Evolutionary conservation across 2,888 invertebrate genomes (phyloP).

Genomic region (Drosophila setosimentum): DNA sequence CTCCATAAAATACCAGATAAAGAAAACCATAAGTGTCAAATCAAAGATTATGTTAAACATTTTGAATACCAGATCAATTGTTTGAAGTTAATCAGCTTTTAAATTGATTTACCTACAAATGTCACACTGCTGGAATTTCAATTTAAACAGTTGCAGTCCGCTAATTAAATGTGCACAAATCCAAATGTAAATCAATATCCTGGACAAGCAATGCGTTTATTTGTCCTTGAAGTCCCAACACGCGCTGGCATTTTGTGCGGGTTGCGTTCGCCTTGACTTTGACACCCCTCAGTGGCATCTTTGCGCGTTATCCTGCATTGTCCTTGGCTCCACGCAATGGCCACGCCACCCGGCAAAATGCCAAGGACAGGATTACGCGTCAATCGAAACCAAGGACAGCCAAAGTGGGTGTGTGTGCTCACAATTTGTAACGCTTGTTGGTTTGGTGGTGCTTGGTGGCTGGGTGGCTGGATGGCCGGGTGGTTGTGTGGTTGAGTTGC

Average conservation of each 20-base stretch:
- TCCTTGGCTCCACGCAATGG: constrained; percentile 61
- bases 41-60: background rate
- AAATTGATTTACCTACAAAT: background rate
- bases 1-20: background rate
- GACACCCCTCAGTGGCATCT: constrained; percentile 59
- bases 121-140: constrained; percentile 39
- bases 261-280: constrained; percentile 74
- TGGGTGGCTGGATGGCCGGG: constrained; percentile 2
- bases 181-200: constrained; percentile 70
- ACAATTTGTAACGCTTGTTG: constrained; percentile 36
- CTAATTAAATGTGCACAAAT: constrained; percentile 71
- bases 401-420: constrained; percentile 37
- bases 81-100: background rate
- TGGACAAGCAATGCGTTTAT: constrained; percentile 48
- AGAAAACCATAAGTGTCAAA: background rate
- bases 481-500: constrained; percentile 19
- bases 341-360: constrained; percentile 45
- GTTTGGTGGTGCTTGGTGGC: constrained; percentile 8
- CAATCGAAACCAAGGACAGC: constrained; percentile 71
- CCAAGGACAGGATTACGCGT: constrained; percentile 69
- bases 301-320: constrained; percentile 67
- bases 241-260: constrained; percentile 56
- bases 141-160: constrained; percentile 57
- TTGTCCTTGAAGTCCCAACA: constrained; percentile 67
- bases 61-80: background rate